phyloP scores from a whole-genome alignment of 2,888 invertebrate genomes.

The Tenthredo livida region DNA sequence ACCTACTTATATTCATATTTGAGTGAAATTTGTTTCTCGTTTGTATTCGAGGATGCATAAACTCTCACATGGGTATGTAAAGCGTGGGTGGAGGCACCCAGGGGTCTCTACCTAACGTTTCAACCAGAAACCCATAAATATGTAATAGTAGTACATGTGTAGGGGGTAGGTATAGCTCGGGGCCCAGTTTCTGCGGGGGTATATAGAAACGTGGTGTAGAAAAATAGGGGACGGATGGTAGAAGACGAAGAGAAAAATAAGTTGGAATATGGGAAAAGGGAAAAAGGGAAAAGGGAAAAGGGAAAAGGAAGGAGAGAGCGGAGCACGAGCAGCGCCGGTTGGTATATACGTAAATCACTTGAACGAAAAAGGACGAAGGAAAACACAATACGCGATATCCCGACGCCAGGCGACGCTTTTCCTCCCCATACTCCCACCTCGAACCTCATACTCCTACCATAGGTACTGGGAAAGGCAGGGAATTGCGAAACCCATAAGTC shows the following conservation, averaged over 20 bases:
- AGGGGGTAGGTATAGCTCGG: too few species aligned
- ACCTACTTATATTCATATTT: background rate
- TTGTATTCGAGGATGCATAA: background rate
- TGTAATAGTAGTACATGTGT: background rate
- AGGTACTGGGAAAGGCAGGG: background rate
- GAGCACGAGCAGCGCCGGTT: background rate
- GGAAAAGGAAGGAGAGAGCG: background rate
- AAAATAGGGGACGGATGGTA: background rate
- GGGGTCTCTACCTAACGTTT: background rate
- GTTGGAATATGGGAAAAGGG: background rate
- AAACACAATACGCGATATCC: constrained; percentile 3
- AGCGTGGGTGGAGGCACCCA: background rate
- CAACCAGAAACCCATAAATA: background rate
- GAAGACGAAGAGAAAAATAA: background rate
- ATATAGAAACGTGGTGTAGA: background rate
- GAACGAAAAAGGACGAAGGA: background rate
- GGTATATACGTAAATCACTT: background rate
- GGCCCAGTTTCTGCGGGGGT: too few species aligned
- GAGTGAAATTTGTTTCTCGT: constrained; percentile 3
- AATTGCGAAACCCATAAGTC: background rate
- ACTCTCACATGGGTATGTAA: background rate
- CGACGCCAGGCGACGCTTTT: constrained; percentile 3
- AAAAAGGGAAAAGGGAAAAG: background rate
- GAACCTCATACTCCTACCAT: background rate
- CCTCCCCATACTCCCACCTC: background rate